phyloP scores from a whole-genome alignment of 1,140 invertebrate genomes.

The Acromyrmex echinatior region DNA sequence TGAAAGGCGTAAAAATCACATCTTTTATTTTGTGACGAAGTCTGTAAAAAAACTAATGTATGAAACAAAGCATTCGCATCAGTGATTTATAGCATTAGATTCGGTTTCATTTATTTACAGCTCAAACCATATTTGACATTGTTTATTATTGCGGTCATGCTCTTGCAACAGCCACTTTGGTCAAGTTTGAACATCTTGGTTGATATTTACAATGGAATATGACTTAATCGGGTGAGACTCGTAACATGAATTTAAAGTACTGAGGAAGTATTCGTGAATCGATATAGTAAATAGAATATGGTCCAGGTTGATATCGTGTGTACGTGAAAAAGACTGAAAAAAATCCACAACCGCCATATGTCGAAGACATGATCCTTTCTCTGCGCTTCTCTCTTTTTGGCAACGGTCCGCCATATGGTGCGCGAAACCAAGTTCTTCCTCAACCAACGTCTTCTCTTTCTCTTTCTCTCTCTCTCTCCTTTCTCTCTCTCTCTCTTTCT shows the following conservation, averaged over 20 bases:
- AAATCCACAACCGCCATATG: conserved; percentile 74
- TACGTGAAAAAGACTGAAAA: background rate
- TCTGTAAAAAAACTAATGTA: background rate
- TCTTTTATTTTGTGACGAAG: background rate
- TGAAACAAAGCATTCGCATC: background rate
- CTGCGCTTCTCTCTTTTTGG: conserved; percentile 66
- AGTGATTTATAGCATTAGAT: background rate
- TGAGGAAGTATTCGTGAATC: background rate
- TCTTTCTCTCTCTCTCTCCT: background rate
- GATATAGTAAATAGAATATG: background rate
- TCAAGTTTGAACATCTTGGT: background rate
- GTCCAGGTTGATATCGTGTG: background rate
- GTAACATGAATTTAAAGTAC: background rate
- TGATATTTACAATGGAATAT: background rate
- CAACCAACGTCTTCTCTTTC: conserved; percentile 37
- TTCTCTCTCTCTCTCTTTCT: background rate
- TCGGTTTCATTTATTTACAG: background rate
- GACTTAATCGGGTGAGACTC: background rate
- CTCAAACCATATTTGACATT: background rate
- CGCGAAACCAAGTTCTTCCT: conserved; percentile 77
- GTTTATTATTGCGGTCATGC: background rate
- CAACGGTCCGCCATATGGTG: conserved; percentile 80
- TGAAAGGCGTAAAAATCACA: background rate
- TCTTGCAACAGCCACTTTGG: background rate
- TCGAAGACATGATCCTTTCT: conserved; percentile 71